Evolutionary conservation across 2,113 vertebrate genomes (phyloP).

Genomic region (Pollimyrus isidori): DNA sequence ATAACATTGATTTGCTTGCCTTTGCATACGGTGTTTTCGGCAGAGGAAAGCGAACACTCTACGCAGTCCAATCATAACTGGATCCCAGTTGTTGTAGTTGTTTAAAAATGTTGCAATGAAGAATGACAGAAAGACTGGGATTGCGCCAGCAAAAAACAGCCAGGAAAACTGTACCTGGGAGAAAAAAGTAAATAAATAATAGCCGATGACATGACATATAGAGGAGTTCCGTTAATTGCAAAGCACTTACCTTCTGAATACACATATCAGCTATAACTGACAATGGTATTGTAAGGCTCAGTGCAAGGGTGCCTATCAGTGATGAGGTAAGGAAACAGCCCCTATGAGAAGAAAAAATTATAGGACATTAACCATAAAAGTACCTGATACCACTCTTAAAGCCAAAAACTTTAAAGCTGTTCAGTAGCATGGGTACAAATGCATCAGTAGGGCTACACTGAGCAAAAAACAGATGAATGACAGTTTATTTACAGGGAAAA

Average conservation of each 20-base stretch:
- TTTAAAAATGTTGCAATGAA: conserved; percentile 81
- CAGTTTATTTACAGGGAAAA: neutral
- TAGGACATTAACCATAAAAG: neutral
- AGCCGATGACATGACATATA: neutral
- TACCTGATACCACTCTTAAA: neutral
- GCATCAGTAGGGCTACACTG: neutral
- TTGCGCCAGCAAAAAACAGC: conserved; percentile 86
- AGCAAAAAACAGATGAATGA: neutral
- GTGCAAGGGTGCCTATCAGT: conserved; percentile 85
- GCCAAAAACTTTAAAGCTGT: neutral
- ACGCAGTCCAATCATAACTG: conserved; percentile 86
- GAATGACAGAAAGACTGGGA: conserved; percentile 91
- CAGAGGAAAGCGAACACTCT: conserved; percentile 85
- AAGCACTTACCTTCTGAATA: conserved; percentile 79
- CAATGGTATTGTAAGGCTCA: conserved; percentile 95
- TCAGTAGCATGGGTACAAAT: neutral
- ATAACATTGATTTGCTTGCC: neutral
- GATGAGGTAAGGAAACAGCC: conserved; percentile 97
- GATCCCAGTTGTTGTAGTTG: conserved; percentile 98
- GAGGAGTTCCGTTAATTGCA: neutral
- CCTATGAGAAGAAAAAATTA: conserved; percentile 56
- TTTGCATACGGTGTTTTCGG: conserved; percentile 73
- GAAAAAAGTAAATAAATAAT: neutral
- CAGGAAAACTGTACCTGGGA: conserved; percentile 86
- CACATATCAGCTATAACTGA: conserved; percentile 93